Conservation (phyloP, 2,113 vertebrate species). For the Aplodontia rufa region DNA sequence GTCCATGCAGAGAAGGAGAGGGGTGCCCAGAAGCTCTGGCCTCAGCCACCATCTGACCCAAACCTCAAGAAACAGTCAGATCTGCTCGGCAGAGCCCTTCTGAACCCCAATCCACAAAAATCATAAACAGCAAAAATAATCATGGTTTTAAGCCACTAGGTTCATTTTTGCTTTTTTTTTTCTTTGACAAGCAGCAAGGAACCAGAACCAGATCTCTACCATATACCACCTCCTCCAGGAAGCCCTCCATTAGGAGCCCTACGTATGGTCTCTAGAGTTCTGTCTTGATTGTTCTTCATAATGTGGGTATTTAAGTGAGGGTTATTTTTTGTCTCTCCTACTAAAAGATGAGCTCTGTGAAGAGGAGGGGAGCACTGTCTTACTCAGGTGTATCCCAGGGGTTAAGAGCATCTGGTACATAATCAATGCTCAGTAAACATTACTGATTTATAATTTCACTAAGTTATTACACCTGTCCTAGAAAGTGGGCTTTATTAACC, state of each 20-base stretch:
- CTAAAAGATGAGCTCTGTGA: background rate
- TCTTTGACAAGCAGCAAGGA: background rate
- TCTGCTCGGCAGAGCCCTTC: background rate
- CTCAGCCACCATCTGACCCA: background rate
- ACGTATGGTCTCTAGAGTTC: background rate
- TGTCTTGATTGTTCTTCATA: background rate
- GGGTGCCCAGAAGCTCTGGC: background rate
- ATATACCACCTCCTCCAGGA: accelerated
- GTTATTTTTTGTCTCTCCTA: background rate
- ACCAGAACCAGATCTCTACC: background rate
- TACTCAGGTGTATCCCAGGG: no score
- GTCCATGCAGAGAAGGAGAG: background rate
- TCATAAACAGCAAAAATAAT: accelerated
- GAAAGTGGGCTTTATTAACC: background rate
- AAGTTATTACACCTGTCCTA: background rate
- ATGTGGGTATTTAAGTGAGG: background rate
- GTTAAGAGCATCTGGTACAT: background rate
- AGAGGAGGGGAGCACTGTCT: background rate
- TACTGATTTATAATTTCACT: background rate
- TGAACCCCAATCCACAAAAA: background rate
- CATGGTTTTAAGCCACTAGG: background rate
- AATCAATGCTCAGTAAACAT: background rate
- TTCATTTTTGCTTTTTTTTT: background rate
- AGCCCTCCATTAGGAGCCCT: background rate
- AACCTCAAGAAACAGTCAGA: background rate